Evolutionary conservation across 1,140 invertebrate species (phyloP), one percentile per base, ranked within the genome.

Genomic region (Lepidurus arcticus): DNA sequence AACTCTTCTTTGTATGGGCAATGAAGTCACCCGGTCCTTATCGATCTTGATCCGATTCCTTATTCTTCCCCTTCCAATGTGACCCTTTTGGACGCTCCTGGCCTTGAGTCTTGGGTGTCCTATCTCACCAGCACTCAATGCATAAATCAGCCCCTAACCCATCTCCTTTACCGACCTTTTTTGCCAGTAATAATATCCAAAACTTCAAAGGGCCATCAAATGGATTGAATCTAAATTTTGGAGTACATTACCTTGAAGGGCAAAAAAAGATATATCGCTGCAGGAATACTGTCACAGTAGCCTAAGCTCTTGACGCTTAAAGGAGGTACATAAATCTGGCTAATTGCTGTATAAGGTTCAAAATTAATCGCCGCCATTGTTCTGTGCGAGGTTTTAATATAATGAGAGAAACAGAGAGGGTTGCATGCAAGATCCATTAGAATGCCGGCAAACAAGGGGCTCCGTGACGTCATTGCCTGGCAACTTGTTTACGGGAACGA

Each of bases 401-500:
- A 65, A 47, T 10, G 45, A 47, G 45, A 65, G 21, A 65, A 21
- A 65, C 16, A 21, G n/a, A 21, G 16, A 16, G 16, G 53, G 9
- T 9, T n/a, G 53, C 13, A n/a, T 65, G 21, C 21, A 21, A 65
- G n/a, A 65, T 65, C 53, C 53, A 65, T 65, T 65, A 65, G 53
- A 65, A 65, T 65, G 53, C 53, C 21, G 13, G 53, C 53, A 65
- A 65, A 65, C 53, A 65, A 65, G 53, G 21, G 9, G 34, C 34
- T 34, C 34, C 7, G 53, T 65, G 53, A 65, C 53, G 53, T 65
- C 53, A 47, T 47, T 34, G 45, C 10, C 45, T n/a, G 53, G 16
- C 8, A 65, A 65, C 53, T 65, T 65, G 53, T 65, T 65, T 65
- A 65, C 53, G n/a, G 53, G 34, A 34, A 34, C 53, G 53, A 47